These are phyloP conservation scores for Cettia cetti DNA, from an alignment of 2,113 vertebrate genomes.

Conservation along the genomic window DNA sequence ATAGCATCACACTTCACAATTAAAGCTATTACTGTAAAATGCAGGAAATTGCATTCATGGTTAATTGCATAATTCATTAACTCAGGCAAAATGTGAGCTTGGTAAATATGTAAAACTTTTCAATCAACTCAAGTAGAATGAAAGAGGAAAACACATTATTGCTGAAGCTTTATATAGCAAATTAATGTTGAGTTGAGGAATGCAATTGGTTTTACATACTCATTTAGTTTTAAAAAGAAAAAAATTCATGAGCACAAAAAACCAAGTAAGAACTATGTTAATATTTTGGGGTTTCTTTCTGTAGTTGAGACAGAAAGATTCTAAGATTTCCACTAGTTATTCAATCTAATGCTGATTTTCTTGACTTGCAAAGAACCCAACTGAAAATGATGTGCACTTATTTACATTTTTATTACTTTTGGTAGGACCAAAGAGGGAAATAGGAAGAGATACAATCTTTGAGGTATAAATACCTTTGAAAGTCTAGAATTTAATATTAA, in stretches of 20 bases:
- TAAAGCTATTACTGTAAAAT: conserved; percentile 43
- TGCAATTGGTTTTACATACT: conserved; percentile 3
- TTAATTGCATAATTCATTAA: conserved; percentile 42
- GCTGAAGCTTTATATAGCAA: conserved; percentile 29
- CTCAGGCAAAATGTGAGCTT: neutral
- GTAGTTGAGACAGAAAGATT: neutral
- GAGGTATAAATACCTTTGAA: neutral
- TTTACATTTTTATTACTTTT: conserved; percentile 64
- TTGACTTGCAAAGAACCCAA: conserved; percentile 17
- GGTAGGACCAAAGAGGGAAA: neutral
- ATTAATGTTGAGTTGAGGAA: neutral
- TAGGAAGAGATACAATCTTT: neutral
- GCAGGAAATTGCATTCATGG: conserved; percentile 16
- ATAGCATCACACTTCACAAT: neutral
- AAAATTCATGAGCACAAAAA: neutral
- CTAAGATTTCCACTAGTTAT: conserved; percentile 9
- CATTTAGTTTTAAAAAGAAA: conserved; percentile 2
- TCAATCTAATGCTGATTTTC: conserved; percentile 21
- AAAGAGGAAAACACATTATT: conserved; percentile 6
- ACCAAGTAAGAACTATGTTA: neutral
- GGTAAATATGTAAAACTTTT: conserved; percentile 46
- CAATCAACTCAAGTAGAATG: conserved; percentile 36
- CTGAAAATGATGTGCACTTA: conserved; percentile 7
- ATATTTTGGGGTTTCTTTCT: neutral
- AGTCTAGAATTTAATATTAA: conserved; percentile 11